Evolutionary conservation across 2,888 invertebrate species (phyloP), one percentile per base, ranked within the genome.

Genomic region (Eristalis intricaria): DNA sequence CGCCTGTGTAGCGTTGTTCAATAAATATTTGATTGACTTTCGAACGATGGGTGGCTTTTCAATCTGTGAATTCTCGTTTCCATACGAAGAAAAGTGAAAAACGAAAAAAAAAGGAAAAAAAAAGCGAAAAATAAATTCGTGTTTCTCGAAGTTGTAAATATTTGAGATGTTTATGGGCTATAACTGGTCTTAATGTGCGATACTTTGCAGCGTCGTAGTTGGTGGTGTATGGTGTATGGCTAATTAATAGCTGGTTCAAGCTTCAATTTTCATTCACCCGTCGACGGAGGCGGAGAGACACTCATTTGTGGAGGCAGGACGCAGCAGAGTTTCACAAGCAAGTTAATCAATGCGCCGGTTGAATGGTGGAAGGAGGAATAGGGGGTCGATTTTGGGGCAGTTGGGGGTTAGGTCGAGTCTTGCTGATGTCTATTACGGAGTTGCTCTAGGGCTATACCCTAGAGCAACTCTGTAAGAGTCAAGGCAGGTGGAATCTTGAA

Each of bases 1-100:
- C 26, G 60, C 61, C 61, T n/a, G 61, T 58, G 68, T 75, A 26
- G 64, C 56, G 77, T 58, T 71, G 83, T 75, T 86, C 83, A 83
- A 86, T 79, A 78, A 86, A 86, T 83, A 75, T 87, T 87, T 87
- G 78, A 87, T 87, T 87, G 86, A 83, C 86, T 87, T 87, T 87
- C 74, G 75, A 83, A 60, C 86, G 74, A 87, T 83, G 86, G 86
- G 86, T 87, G 86, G 83, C 79, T 86, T 87, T 79, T 78, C 79
- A 86, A 83, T 86, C 83, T 75, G 64, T 60, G 38, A 61, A 50
- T 74, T 74, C 58, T 71, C 50, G 63, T 64, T 43, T 40, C 19
- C 50, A 19, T 22, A 19, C 50, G 10, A 32, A 23, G 13, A 26
- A 66, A 66, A 75, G 38, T 38, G 8, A 70, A 78, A 75, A 79